phyloP scores from a whole-genome alignment of 2,888 invertebrate genomes.

The Isotomurus palustris region DNA sequence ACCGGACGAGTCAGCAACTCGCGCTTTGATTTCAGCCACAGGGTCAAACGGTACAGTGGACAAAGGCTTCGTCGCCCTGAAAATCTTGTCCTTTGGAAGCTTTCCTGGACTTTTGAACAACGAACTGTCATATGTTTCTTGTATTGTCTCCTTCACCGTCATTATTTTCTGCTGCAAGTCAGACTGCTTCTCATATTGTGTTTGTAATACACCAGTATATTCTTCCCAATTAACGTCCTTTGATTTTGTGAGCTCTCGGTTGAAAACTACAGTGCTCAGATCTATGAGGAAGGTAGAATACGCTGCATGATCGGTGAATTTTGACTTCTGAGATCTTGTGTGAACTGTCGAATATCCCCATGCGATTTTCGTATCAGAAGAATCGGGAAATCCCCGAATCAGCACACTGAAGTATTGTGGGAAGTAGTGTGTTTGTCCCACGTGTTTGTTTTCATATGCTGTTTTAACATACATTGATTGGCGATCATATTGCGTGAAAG shows the following conservation, averaged over 20 bases:
- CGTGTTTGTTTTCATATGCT: slow-evolving; percentile 10
- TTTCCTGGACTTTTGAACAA: no score
- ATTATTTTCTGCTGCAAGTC: no score
- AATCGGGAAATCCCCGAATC: slow-evolving; percentile 16
- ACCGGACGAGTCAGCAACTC: not conserved
- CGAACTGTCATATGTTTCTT: no score
- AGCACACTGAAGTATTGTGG: slow-evolving; percentile 39
- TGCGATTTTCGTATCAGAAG: not conserved
- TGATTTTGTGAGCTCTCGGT: slow-evolving; percentile 5
- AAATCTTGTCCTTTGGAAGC: no score
- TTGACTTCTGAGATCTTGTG: not conserved
- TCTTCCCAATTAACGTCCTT: no score
- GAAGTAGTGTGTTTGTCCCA: slow-evolving; percentile 33
- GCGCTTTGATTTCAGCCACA: not conserved
- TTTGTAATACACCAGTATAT: no score
- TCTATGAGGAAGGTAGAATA: slow-evolving; percentile 23
- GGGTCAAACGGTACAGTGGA: not conserved
- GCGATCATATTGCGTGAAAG: not conserved
- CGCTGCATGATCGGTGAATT: slow-evolving; percentile 5
- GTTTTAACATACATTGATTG: no score
- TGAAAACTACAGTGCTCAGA: slow-evolving; percentile 23
- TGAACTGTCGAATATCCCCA: slow-evolving; percentile 14
- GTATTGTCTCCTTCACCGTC: no score
- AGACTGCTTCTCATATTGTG: no score
- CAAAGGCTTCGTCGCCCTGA: not conserved